These are phyloP conservation scores for Grammomys surdaster DNA, from an alignment of 2,113 vertebrate species.

Conservation along the genomic window DNA sequence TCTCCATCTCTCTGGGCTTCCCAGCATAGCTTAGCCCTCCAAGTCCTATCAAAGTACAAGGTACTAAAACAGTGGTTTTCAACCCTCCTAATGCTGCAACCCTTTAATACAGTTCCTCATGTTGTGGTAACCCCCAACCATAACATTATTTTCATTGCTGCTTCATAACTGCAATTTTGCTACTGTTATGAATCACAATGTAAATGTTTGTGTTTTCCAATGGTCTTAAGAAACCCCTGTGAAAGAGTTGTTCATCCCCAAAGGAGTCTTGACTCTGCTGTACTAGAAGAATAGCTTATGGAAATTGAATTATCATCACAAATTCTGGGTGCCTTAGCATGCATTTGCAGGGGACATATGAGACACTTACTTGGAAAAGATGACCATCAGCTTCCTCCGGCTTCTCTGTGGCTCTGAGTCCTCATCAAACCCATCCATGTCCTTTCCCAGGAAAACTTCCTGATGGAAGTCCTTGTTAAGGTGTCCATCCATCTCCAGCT, in stretches of 20 bases:
- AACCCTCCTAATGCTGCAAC: neutral
- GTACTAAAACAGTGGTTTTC: neutral
- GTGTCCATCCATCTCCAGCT: conserved; percentile 96
- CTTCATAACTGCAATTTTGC: neutral
- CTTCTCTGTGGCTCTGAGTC: conserved; percentile 93
- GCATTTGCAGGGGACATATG: fast-evolving
- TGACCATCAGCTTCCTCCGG: conserved; percentile 93
- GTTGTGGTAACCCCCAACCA: neutral
- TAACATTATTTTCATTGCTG: neutral
- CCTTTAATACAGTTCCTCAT: neutral
- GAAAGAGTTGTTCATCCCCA: neutral
- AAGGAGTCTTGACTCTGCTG: neutral
- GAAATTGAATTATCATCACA: neutral
- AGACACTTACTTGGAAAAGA: conserved; percentile 93
- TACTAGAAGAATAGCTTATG: neutral
- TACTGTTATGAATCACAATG: neutral
- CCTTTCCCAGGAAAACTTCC: conserved; percentile 96
- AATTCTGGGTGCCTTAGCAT: neutral
- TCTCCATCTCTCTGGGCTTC: no score
- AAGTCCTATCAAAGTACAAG: neutral
- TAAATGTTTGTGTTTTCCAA: neutral
- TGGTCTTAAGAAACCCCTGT: neutral
- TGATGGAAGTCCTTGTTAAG: conserved; percentile 98
- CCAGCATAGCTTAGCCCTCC: neutral
- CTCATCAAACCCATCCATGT: conserved; percentile 95